These are phyloP conservation scores for Okapia johnstoni DNA, from an alignment of 2,113 vertebrate genomes.

Conservation along the genomic window DNA sequence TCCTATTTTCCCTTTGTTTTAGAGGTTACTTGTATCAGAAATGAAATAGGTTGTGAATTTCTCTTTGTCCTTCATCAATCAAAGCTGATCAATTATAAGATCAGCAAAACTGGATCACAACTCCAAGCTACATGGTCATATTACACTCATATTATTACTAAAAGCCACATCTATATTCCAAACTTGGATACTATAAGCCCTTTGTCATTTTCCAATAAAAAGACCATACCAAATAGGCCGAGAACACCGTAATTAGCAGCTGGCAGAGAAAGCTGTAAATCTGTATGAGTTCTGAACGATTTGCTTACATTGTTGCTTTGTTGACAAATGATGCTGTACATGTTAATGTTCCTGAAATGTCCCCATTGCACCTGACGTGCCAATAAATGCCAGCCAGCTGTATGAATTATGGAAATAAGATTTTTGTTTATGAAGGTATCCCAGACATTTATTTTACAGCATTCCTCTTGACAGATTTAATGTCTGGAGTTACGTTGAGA, in stretches of 20 bases:
- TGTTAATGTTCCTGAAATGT: constrained; percentile 92
- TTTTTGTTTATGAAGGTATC: constrained; percentile 94
- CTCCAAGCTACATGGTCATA: constrained; percentile 80
- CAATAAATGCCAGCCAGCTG: constrained; percentile 92
- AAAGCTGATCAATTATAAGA: constrained; percentile 83
- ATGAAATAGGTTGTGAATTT: constrained; percentile 80
- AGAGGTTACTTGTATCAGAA: constrained; percentile 76
- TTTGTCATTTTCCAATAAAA: constrained; percentile 91
- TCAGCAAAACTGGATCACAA: constrained; percentile 81
- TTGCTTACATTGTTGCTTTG: constrained; percentile 93
- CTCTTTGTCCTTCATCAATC: constrained; percentile 85
- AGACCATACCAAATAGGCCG: constrained; percentile 89
- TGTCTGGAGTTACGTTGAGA: constrained; percentile 88
- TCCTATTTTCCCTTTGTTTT: constrained; percentile 78
- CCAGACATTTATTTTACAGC: constrained; percentile 90
- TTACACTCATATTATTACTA: constrained; percentile 86
- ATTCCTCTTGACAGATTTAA: constrained; percentile 91
- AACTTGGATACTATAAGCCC: constrained; percentile 86
- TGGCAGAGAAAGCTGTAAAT: constrained; percentile 91
- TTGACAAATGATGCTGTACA: constrained; percentile 93
- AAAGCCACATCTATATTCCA: constrained; percentile 88
- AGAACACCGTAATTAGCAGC: constrained; percentile 92
- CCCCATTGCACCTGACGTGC: constrained; percentile 92
- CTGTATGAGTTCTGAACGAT: constrained; percentile 91
- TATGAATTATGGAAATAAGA: constrained; percentile 96